Evolutionary conservation across 35 echinoderm and acorn worm species (phyloP), one percentile per base, ranked within the genome.

Genomic region (Holothuria glaberrima): DNA sequence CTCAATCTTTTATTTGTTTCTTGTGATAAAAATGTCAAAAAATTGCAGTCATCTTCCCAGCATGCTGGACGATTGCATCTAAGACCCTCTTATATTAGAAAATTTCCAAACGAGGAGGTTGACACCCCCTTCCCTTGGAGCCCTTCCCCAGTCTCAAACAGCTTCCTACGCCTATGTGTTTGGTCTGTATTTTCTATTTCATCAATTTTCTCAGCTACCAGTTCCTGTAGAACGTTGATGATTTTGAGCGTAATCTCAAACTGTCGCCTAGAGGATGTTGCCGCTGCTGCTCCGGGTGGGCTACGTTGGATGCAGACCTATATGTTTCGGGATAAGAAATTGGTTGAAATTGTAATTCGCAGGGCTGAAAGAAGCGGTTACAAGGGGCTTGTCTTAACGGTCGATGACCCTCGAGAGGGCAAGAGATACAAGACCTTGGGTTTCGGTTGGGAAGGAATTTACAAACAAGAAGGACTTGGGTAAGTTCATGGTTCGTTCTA

Each of bases 181-280:
- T 12, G 26, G 12, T 64, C 2, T 64, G 4, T 27, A 64, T 4
- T 22, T 64, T 64, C 13, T 65, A 16, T 21, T 65, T 65, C 25
- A 19, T 75, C n/a, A 25, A 24, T n/a, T 58, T 48, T 28, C 30
- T 25, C 57, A 95, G 94, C 85, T 86, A 90, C 94, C 3, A 7
- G 32, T 12, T 56, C 85, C 25, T 30, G 46, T 25, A 66, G 48
- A 0, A 86, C 83, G 17, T 68, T 63, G 35, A 86, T 86, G 83
- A 68, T 68, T 31, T 61, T 86, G 62, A 86, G 83, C 65, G 28
- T 45, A 2, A n/a, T 34, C 4, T 14, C 83, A 32, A 86, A 60
- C 5, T 66, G 58, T 66, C 62, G 44, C 25, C 48, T 86, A 24
- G 83, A 86, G 35, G 63, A 66, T 38, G 83, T 86, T 12, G 83